Evolutionary conservation across 2,113 vertebrate species (phyloP), one percentile per base, ranked within the genome.

Genomic region (Haliaeetus leucogaster): DNA sequence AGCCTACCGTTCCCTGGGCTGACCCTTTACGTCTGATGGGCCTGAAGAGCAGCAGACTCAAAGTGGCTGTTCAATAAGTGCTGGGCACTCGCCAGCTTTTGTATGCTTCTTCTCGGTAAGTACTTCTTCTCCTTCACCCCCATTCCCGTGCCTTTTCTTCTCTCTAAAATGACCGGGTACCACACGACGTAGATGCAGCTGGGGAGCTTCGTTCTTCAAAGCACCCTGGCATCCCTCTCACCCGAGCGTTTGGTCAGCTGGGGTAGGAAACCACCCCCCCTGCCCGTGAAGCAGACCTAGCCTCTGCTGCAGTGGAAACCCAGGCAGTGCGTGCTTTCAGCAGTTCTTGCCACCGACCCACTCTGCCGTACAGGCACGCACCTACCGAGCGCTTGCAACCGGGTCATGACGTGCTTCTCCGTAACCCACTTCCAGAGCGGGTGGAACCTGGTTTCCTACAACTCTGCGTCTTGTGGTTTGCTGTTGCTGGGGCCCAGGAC

Each of bases 331-430:
- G 4, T 36, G 15, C 13, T 25, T 26, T 52, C n/a, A 13, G 80
- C 23, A 65, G 29, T 5, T 77, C 58, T 40, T 61, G 45, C n/a
- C 2, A 1, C 52, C 1, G 7, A 30, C 68, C 30, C 0, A 0
- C 23, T 34, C 30, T 79, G 23, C 26, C 1, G 0, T 36, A 21
- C 8, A 11, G 20, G 16, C 26, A 53, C 0, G 2, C 42, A 21
- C 29, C 29, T 55, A n/a, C 74, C 0, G 3, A 1, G 3, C 1
- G 8, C 36, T 40, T 66, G 73, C 43, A 67, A 59, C 0, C 0
- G 1, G 47, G 70, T 59, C 5, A 3, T 32, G 70, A 67, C 0
- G 1, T 6, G 2, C 27, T 82, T 85, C 38, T 80, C 29, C 3
- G 6, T 59, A 71, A 82, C 16, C 11, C 32, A 20, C 19, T 82